A percentile compares a stretch with the other conserved stretches of the same genome.
Conservation (phyloP, 2,888 invertebrate species). For the Oxystoma pomonae region DNA sequence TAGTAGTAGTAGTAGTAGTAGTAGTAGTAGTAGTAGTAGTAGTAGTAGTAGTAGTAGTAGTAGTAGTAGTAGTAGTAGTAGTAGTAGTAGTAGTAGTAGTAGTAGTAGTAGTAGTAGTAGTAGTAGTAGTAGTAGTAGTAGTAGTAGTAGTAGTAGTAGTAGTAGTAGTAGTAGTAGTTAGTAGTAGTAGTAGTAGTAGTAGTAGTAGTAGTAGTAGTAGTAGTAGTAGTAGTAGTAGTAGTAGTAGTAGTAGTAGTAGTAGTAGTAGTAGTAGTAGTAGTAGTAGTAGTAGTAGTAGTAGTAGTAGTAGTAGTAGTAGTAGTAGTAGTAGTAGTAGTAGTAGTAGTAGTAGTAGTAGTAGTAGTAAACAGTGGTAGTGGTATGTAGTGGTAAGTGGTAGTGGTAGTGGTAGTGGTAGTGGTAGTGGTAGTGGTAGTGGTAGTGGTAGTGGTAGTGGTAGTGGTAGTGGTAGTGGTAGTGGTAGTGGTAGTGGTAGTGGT, state of each 20-base stretch:
- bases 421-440: slow-evolving; percentile 11
- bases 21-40: too few relatives aligned
- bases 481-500: slow-evolving; percentile 11
- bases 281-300: slow-evolving; percentile 9
- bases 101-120: too few relatives aligned
- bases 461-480: slow-evolving; percentile 11
- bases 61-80: too few relatives aligned
- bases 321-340: slow-evolving; percentile 10
- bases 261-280: slow-evolving; percentile 10
- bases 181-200: too few relatives aligned
- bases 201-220: too few relatives aligned
- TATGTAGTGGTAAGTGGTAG: not conserved
- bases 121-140: too few relatives aligned
- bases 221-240: not conserved
- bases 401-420: slow-evolving; percentile 10
- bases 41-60: too few relatives aligned
- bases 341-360: slow-evolving; percentile 9
- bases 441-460: slow-evolving; percentile 11
- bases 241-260: too few relatives aligned
- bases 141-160: too few relatives aligned
- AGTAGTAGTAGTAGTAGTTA: too few relatives aligned
- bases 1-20: too few relatives aligned
- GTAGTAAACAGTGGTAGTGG: slow-evolving; percentile 3
- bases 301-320: slow-evolving; percentile 10
- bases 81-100: too few relatives aligned